These are phyloP conservation scores for Decapterus maruadsi DNA, from an alignment of 2,797 vertebrate species.

Conservation along the genomic window DNA sequence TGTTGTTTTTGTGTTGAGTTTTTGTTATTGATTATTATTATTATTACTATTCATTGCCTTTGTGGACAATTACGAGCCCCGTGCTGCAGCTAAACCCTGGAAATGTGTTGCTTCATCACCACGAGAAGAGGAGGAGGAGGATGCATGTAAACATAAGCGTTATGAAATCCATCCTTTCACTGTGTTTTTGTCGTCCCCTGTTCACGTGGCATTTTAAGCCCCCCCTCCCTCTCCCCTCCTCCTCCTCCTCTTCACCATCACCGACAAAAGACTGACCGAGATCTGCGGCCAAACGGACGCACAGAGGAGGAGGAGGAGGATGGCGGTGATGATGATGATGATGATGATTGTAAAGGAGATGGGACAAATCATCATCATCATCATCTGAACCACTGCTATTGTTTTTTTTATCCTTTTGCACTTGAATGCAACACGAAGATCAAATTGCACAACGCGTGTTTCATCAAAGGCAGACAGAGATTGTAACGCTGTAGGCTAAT, in stretches of 20 bases:
- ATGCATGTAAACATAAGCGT: conserved; percentile 59
- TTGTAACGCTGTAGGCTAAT: neutral
- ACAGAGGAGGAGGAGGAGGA: conserved; percentile 15
- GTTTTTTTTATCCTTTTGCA: neutral
- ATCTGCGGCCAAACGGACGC: conserved; percentile 34
- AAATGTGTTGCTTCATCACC: conserved; percentile 25
- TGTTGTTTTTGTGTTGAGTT: neutral
- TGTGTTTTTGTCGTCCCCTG: conserved; percentile 67
- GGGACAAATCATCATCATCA: neutral
- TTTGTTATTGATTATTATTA: neutral
- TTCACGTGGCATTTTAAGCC: conserved; percentile 69
- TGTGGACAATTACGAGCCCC: no score
- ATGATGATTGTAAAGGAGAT: neutral
- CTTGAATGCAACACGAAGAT: conserved; percentile 40
- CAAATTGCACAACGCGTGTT: conserved; percentile 36
- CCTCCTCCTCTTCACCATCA: no score
- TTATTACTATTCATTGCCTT: neutral
- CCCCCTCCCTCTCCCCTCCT: neutral
- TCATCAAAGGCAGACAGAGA: conserved; percentile 9
- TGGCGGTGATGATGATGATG: neutral
- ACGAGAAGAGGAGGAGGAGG: neutral
- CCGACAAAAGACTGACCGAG: conserved; percentile 28
- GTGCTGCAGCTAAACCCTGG: neutral
- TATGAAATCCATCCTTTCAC: conserved; percentile 60
- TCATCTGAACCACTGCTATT: no score